These are phyloP conservation scores for Polypterus bichir DNA, from an alignment of 2,113 vertebrate genomes.

Conservation along the genomic window DNA sequence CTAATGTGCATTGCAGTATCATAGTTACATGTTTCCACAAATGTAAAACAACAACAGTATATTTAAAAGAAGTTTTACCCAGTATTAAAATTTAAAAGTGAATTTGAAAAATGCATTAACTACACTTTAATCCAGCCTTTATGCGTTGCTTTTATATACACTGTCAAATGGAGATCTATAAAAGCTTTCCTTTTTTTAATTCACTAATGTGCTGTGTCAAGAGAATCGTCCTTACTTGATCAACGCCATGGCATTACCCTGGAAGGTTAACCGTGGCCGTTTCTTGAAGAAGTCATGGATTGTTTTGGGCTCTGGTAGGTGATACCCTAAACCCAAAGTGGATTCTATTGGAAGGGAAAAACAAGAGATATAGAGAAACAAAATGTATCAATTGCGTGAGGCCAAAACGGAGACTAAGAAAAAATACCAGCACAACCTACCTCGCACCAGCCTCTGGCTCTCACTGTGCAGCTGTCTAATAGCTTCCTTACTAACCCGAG, in stretches of 20 bases:
- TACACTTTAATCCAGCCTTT: too few species aligned
- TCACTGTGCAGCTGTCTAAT: slow-evolving; percentile 89
- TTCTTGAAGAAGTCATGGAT: slow-evolving; percentile 78
- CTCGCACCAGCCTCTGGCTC: slow-evolving; percentile 80
- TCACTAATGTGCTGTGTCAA: too few species aligned
- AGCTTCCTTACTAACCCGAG: slow-evolving; percentile 78
- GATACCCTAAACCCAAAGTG: slow-evolving; percentile 73
- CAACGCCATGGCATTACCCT: slow-evolving; percentile 69
- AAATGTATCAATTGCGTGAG: background rate
- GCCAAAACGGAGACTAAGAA: background rate
- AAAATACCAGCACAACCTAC: slow-evolving; percentile 39
- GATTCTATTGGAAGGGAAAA: slow-evolving; percentile 52
- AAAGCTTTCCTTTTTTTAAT: too few species aligned
- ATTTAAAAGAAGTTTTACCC: too few species aligned
- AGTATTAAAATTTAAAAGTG: too few species aligned
- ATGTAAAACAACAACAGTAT: too few species aligned
- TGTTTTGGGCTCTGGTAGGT: slow-evolving; percentile 78
- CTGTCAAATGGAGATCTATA: too few species aligned
- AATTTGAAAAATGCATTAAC: too few species aligned
- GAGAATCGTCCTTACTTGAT: slow-evolving; percentile 64
- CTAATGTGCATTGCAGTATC: too few species aligned
- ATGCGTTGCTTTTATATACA: too few species aligned
- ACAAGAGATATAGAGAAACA: background rate
- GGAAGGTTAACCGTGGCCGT: slow-evolving; percentile 55
- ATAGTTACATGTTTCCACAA: too few species aligned